Conservation (phyloP, 37 sponge, comb jelly and placozoan species). For the Hexactinellida sp. region DNA sequence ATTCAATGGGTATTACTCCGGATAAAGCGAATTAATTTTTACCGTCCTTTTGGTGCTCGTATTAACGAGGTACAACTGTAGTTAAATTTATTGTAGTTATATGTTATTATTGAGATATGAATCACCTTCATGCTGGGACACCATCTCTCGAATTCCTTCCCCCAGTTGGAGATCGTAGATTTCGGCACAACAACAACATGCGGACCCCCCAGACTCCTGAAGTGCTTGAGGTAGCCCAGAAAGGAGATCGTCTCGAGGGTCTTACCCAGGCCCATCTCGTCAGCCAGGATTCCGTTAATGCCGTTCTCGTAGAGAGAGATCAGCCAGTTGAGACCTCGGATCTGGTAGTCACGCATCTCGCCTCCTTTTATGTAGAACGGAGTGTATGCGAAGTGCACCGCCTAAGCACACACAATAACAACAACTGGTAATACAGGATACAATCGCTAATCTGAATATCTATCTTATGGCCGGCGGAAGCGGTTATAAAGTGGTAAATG, state of each 20-base stretch:
- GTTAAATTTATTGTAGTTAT: too few species aligned
- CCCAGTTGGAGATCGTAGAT: slow-evolving; percentile 94
- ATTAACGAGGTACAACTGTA: too few species aligned
- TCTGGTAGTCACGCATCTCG: slow-evolving; percentile 93
- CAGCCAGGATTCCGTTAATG: slow-evolving; percentile 94
- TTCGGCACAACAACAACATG: slow-evolving; percentile 93
- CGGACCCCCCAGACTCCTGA: slow-evolving; percentile 61
- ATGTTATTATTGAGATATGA: neutral
- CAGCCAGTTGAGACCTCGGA: slow-evolving; percentile 97
- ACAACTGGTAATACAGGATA: too few species aligned
- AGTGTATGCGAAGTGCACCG: slow-evolving; percentile 1
- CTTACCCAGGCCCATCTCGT: slow-evolving; percentile 99
- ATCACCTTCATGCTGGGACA: slow-evolving; percentile 78
- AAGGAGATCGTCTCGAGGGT: slow-evolving; percentile 94
- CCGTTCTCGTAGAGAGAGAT: slow-evolving; percentile 93
- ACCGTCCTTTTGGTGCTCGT: too few species aligned
- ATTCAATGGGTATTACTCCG: too few species aligned
- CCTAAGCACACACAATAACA: neutral
- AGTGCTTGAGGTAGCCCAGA: slow-evolving; percentile 79
- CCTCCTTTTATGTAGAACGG: slow-evolving; percentile 79
- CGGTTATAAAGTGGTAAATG: too few species aligned
- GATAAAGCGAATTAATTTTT: too few species aligned
- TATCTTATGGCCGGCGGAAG: too few species aligned
- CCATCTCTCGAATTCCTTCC: slow-evolving; percentile 88
- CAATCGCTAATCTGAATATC: too few species aligned